Evolutionary conservation across 2,888 invertebrate genomes (phyloP).

Genomic region (Apotomis capreana): DNA sequence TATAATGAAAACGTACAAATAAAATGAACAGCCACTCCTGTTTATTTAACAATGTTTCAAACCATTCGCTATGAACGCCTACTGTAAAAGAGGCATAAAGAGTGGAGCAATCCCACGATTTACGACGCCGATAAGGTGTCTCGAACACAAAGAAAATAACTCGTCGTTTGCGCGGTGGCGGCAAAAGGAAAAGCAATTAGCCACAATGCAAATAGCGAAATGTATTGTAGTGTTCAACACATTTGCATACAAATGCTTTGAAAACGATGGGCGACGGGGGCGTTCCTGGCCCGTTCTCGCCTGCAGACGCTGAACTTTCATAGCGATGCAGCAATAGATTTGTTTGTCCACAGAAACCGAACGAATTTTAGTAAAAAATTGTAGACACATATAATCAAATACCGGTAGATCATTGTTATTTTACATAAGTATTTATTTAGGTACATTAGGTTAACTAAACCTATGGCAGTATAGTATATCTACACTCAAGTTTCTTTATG

Average conservation of each 20-base stretch:
- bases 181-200: slow-evolving; percentile 80
- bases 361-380: neutral
- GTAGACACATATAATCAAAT: neutral
- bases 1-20: slow-evolving; percentile 16
- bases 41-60: slow-evolving; percentile 14
- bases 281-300: slow-evolving; percentile 55
- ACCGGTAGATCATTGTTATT: neutral
- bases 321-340: slow-evolving; percentile 7
- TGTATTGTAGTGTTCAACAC: slow-evolving; percentile 71
- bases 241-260: slow-evolving; percentile 67
- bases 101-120: slow-evolving; percentile 47
- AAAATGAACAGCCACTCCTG: neutral
- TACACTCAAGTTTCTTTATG: too few relatives aligned
- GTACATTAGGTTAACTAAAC: too few relatives aligned
- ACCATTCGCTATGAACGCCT: slow-evolving; percentile 10
- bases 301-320: slow-evolving; percentile 12
- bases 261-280: slow-evolving; percentile 61
- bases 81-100: slow-evolving; percentile 30
- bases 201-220: slow-evolving; percentile 74
- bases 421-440: too few relatives aligned
- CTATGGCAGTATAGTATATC: too few relatives aligned
- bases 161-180: slow-evolving; percentile 61
- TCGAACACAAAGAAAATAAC: slow-evolving; percentile 63
- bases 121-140: slow-evolving; percentile 61
- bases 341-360: neutral